These are phyloP conservation scores for Nerophis ophidion DNA, from an alignment of 2,113 vertebrate species.

Conservation along the genomic window DNA sequence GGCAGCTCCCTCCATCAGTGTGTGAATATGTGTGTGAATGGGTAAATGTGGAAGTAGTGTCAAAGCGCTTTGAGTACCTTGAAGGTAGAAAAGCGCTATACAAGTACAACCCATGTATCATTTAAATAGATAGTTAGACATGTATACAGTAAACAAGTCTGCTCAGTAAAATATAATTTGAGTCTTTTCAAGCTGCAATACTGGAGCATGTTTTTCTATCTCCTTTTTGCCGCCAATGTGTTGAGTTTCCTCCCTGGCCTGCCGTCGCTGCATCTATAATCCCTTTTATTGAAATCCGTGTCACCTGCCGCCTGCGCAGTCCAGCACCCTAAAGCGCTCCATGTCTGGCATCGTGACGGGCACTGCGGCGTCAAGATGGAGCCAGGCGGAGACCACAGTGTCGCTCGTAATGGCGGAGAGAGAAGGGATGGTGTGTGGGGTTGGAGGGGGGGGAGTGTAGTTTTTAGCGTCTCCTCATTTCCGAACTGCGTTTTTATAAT, in stretches of 20 bases:
- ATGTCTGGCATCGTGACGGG: conserved; percentile 64
- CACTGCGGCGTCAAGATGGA: conserved; percentile 50
- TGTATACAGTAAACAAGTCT: no score
- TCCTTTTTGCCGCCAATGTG: conserved; percentile 27
- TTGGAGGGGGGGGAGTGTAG: background rate
- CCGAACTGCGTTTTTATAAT: conserved; percentile 6
- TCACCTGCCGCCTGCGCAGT: conserved; percentile 73
- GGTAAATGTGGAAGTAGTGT: no score
- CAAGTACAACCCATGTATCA: no score
- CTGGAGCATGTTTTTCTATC: conserved; percentile 5
- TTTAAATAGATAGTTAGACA: no score
- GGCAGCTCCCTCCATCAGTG: no score
- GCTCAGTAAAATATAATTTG: no score
- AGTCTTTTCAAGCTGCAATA: background rate
- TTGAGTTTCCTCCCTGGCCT: conserved; percentile 61
- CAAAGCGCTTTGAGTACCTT: no score
- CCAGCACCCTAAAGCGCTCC: conserved; percentile 67
- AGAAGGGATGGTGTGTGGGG: no score
- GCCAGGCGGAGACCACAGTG: conserved; percentile 25
- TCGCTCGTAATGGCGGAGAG: conserved; percentile 29
- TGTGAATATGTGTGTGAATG: no score
- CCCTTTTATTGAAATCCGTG: conserved; percentile 78
- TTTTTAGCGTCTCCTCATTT: conserved; percentile 25
- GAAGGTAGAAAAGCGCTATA: no score
- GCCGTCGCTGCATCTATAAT: conserved; percentile 72